phyloP scores from a whole-genome alignment of 1,140 invertebrate genomes.

The Caerostris darwini region DNA sequence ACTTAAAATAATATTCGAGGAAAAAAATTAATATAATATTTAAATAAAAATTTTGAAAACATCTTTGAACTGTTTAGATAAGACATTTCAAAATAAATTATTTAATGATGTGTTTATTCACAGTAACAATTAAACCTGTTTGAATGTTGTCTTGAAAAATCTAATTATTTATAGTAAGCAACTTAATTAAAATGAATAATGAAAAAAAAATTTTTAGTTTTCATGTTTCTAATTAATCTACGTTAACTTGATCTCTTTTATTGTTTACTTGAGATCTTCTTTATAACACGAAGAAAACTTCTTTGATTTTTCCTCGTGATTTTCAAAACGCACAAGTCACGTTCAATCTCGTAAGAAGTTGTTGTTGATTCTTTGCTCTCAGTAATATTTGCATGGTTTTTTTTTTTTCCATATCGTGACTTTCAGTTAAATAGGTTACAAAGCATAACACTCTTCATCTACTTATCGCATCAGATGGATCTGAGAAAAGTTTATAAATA shows the following conservation, averaged over 20 bases:
- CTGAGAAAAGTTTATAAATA: constrained; percentile 4
- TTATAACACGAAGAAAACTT: constrained; percentile 10
- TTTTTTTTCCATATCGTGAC: constrained; percentile 2
- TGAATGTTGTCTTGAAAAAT: no score
- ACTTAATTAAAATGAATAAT: background rate
- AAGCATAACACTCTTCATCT: background rate
- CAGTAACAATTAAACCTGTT: no score
- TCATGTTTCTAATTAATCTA: constrained; percentile 17
- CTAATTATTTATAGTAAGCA: background rate
- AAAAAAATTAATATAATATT: no score
- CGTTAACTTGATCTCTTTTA: constrained; percentile 26
- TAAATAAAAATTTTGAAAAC: no score
- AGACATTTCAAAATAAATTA: no score
- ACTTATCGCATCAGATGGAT: background rate
- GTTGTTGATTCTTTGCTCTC: constrained; percentile 21
- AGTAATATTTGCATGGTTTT: background rate
- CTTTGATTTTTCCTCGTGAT: constrained; percentile 39
- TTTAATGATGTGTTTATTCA: no score
- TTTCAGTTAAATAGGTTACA: constrained; percentile 32
- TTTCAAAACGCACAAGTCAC: constrained; percentile 27
- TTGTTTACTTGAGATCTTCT: constrained; percentile 17
- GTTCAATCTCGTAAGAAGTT: background rate
- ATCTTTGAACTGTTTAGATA: no score
- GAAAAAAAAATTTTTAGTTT: background rate
- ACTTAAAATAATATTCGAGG: no score